These are phyloP conservation scores for Microtus pennsylvanicus DNA, from an alignment of 2,113 vertebrate species.

Conservation along the genomic window DNA sequence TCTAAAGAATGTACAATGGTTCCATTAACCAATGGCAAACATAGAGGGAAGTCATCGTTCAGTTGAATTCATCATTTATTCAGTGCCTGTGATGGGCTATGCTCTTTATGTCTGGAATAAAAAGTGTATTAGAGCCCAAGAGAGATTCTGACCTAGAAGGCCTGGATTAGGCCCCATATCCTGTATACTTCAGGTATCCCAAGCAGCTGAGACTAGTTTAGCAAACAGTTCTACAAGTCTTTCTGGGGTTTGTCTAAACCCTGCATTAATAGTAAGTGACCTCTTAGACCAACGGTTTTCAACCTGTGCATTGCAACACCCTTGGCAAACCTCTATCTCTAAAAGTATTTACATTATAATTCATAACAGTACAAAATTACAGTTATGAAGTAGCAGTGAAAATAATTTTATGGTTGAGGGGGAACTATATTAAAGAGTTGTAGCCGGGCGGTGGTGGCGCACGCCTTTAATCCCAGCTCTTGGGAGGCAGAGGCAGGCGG, in stretches of 20 bases:
- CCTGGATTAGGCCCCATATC: neutral
- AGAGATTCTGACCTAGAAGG: neutral
- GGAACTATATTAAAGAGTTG: neutral
- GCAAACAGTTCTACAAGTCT: conserved; percentile 14
- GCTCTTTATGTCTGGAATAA: neutral
- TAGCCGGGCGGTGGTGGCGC: no score
- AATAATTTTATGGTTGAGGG: neutral
- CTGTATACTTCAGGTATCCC: neutral
- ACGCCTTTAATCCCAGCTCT: no score
- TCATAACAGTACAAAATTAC: neutral
- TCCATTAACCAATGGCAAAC: neutral
- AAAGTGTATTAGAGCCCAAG: neutral
- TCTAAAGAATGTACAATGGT: neutral
- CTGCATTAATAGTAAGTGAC: neutral
- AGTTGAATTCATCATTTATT: neutral
- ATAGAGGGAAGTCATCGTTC: neutral
- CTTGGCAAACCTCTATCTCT: neutral
- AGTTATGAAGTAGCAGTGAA: neutral
- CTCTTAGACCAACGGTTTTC: neutral
- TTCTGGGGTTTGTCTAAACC: neutral
- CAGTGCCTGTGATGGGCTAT: neutral
- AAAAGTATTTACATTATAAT: neutral
- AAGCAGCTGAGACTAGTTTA: neutral
- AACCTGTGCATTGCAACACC: neutral
- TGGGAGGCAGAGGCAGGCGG: no score